Evolutionary conservation across 2,888 invertebrate genomes (phyloP), one percentile per base, ranked within the genome.

Genomic region (Liodrosophila aerea): DNA sequence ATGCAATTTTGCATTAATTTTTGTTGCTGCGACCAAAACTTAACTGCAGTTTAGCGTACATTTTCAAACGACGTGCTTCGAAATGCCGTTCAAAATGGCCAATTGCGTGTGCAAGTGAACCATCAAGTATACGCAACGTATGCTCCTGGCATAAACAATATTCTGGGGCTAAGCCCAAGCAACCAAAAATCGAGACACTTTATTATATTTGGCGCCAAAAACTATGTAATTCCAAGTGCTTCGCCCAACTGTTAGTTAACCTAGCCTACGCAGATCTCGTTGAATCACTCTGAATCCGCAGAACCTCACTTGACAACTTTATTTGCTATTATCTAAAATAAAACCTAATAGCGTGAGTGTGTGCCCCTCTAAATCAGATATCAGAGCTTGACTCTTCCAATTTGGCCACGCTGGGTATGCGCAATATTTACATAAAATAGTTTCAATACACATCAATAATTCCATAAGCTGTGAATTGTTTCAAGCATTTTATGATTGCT

Each of bases 1-100:
- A 78, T 78, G 84, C 78, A 81, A 81, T 83, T 81, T 75, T 74
- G 74, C 81, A 69, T 84, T 84, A 81, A 84, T 76, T 80, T 83
- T 81, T 73, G 74, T 81, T 81, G 73, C 81, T 65, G 76, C 63
- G 64, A 56, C 78, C 72, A 73, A 69, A 74, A 62, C 76, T 68
- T 57, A 81, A 68, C 77, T 84, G 77, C 84, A 84, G 84, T 81
- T 84, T 73, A 64, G 81, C 64, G 78, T 52, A 65, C 82, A 74
- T 71, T 68, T 60, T 58, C 76, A 72, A 67, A 50, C 69, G 72
- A 67, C 65, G 71, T 75, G 76, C 62, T 63, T 62, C 74, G 61
- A 64, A 68, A 60, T 73, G 68, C 68, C 63, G 56, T 15, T 66
- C 51, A 61, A 69, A 71, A 64, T 69, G 60, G 56, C 56, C 67